These are phyloP conservation scores for Achatina immaculata DNA, from an alignment of 1,140 invertebrate species.

Conservation along the genomic window DNA sequence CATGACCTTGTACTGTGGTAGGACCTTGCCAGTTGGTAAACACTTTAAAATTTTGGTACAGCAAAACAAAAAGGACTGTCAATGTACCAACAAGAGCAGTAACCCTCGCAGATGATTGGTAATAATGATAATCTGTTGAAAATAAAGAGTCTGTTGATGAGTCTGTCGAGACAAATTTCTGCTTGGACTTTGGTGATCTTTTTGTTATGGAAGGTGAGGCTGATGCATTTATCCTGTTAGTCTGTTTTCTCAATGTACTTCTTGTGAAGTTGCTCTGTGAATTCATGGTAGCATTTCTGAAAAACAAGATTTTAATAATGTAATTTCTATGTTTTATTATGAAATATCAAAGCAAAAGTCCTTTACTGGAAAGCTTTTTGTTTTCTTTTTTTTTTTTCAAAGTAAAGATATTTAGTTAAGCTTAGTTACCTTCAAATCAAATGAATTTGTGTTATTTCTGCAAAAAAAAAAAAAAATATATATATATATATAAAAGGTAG, in stretches of 20 bases:
- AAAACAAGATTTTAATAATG: too few relatives aligned
- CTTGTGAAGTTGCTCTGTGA: not conserved
- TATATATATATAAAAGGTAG: too few relatives aligned
- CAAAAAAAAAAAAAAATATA: too few relatives aligned
- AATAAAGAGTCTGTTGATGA: not conserved
- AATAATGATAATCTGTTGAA: not conserved
- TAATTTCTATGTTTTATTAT: too few relatives aligned
- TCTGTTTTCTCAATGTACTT: not conserved
- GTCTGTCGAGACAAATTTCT: not conserved
- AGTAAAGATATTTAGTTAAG: too few relatives aligned
- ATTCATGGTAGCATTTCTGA: not conserved
- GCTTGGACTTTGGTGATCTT: not conserved
- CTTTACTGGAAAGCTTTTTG: too few relatives aligned
- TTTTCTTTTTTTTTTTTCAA: too few relatives aligned
- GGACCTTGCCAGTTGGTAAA: not conserved
- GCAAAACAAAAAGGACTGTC: conserved; percentile 10
- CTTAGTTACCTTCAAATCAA: too few relatives aligned
- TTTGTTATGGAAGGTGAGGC: not conserved
- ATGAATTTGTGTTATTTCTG: too few relatives aligned
- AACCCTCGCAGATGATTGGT: not conserved
- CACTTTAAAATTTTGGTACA: not conserved
- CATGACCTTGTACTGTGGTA: not conserved
- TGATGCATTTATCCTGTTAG: not conserved
- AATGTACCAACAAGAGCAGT: not conserved
- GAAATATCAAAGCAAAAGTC: too few relatives aligned